These are phyloP conservation scores for Protonemura montana DNA, from an alignment of 2,888 invertebrate species.

Conservation along the genomic window DNA sequence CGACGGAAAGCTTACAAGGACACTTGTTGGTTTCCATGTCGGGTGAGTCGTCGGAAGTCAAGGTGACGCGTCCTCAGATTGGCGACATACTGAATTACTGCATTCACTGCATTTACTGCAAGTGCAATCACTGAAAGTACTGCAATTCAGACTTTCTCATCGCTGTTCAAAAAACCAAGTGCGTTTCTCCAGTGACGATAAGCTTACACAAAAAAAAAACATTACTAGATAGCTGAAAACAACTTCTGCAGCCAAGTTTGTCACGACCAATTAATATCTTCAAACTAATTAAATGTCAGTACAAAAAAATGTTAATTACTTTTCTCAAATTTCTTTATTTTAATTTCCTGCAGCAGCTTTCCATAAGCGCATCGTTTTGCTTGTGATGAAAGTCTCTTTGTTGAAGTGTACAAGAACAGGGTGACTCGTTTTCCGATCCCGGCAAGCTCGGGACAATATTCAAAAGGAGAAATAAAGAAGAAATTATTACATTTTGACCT, in stretches of 20 bases:
- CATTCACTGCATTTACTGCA: neutral
- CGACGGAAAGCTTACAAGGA: neutral
- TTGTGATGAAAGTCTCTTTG: neutral
- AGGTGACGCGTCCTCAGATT: too few relatives aligned
- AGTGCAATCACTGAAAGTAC: neutral
- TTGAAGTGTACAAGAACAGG: neutral
- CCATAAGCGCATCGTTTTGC: neutral
- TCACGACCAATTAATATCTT: slow-evolving; percentile 30
- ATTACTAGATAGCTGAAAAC: neutral
- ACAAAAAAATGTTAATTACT: slow-evolving; percentile 34
- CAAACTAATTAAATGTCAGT: slow-evolving; percentile 35
- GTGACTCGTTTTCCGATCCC: too few relatives aligned
- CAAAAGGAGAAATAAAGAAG: too few relatives aligned
- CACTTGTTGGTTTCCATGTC: neutral
- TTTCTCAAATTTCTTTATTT: slow-evolving; percentile 13
- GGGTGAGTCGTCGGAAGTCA: too few relatives aligned
- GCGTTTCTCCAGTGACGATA: neutral
- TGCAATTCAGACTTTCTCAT: neutral
- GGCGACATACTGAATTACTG: too few relatives aligned
- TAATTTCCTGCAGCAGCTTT: slow-evolving; percentile 4
- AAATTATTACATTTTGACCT: too few relatives aligned
- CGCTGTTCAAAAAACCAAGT: too few relatives aligned
- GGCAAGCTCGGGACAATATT: too few relatives aligned
- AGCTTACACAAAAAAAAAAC: neutral
- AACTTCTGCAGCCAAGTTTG: slow-evolving; percentile 5